Base-by-base conservation (phyloP, 2,797 vertebrate species). In the Hyperoplus immaculatus region DNA sequence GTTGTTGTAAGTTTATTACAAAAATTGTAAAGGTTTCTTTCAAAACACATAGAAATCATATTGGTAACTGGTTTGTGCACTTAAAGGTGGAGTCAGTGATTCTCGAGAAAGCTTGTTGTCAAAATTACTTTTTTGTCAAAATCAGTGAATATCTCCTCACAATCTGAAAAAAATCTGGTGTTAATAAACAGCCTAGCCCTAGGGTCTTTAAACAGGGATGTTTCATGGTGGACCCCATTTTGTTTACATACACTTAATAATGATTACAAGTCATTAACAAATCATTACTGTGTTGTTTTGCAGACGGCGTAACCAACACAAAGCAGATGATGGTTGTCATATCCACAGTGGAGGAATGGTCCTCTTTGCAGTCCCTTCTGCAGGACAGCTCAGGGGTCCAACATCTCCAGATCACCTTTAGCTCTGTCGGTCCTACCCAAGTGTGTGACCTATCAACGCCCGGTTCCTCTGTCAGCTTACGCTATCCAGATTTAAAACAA, bases 271-370 rank as follows among this genome's bases (percentile, higher is more conserved):
- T 8, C 15, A 61, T 10, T 81, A 2, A 73, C 21, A 49, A 39
- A 10, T 45, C 5, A 21, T 65, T 6, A 9, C 21, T 63, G 8
- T 82, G 16, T 75, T 65, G 49, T 70, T 78, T 77, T 0, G 14
- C 80, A 89, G 87, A 81, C 0, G 0, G 47, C 0, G 2, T 7
- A 18, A 18, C 51, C 4, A 61, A 53, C 55, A n/a, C 10, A 8
- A 15, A 21, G 57, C 83, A 60, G 39, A 55, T 13, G 38, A 73
- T 92, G 81, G 78, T 83, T 72, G 81, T 86, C 46, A 8, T 85
- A 16, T 87, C 84, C n/a, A 43, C 60, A 8, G 56, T 29, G 47
- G 78, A 90, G 16, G 64, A 75, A 8, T 91, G 75, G 86, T 41
- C 69, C 0, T 53, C 77, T 12, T 12, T 89, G 15, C 87, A 70